Percentiles rank a stretch among this genome's conserved stretches.
Conservation (phyloP, 2,113 vertebrate species). For the Lethenteron reissneri region DNA sequence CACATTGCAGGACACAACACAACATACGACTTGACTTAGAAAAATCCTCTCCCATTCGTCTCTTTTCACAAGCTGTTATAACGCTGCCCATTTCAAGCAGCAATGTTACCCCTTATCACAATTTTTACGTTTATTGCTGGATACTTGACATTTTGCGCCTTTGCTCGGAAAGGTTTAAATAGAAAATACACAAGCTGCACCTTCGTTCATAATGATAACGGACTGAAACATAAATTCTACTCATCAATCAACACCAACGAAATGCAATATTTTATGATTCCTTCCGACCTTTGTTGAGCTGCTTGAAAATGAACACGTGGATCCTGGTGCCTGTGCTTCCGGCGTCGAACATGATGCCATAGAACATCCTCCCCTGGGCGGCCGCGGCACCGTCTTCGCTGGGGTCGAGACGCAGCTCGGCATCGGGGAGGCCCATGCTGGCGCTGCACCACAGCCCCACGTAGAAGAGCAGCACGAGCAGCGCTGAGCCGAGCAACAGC, state of each 20-base stretch:
- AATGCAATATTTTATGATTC: neutral
- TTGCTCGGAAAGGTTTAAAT: too few species aligned
- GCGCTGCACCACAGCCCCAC: too few species aligned
- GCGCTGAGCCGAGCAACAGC: too few species aligned
- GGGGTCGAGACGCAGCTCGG: too few species aligned
- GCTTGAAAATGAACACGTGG: slow-evolving; percentile 87
- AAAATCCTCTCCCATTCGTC: too few species aligned
- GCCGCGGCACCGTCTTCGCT: neutral
- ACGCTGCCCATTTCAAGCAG: neutral
- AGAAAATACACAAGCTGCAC: neutral
- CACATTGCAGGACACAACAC: too few species aligned
- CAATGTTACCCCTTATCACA: neutral
- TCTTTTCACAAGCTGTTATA: neutral
- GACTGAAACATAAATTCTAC: neutral
- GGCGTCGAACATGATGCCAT: slow-evolving; percentile 92
- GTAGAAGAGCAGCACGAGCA: too few species aligned
- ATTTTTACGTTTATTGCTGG: too few species aligned
- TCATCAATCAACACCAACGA: neutral
- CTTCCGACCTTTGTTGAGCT: slow-evolving; percentile 45
- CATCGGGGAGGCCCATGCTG: too few species aligned
- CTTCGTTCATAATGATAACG: neutral
- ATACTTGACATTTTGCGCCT: too few species aligned
- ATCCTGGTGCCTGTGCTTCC: slow-evolving; percentile 90
- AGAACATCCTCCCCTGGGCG: slow-evolving; percentile 29
- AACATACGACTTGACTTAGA: too few species aligned